Evolutionary conservation across 2,113 vertebrate species (phyloP).

Genomic region (Hemibagrus wyckioides): DNA sequence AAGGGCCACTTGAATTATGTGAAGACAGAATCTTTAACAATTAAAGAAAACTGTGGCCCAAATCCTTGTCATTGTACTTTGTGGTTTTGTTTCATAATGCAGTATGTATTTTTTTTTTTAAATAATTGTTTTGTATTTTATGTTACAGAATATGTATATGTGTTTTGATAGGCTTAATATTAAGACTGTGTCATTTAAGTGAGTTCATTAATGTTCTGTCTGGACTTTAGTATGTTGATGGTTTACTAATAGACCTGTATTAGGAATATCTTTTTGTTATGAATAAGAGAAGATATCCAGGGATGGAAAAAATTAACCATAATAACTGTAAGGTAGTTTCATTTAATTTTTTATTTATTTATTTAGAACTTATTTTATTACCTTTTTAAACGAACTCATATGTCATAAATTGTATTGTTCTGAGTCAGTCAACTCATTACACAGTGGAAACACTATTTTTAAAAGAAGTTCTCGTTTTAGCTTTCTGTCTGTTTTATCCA

Average conservation of each 20-base stretch:
- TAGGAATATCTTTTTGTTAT: not conserved
- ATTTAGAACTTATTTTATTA: not conserved
- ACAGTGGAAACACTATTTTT: not conserved
- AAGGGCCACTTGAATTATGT: constrained; percentile 88
- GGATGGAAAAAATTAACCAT: not conserved
- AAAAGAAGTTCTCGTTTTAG: not conserved
- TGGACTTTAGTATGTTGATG: not conserved
- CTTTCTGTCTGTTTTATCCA: not conserved
- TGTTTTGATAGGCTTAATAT: not conserved
- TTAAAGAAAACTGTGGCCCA: constrained; percentile 63
- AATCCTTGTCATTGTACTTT: not conserved
- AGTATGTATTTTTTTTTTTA: not conserved
- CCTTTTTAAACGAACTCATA: not conserved
- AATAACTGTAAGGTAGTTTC: not conserved
- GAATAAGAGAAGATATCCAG: not conserved
- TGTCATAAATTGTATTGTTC: not conserved
- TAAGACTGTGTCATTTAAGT: not conserved
- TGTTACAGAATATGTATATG: not conserved
- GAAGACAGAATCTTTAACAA: constrained; percentile 85
- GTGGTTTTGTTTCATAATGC: not conserved
- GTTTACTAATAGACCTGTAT: not conserved
- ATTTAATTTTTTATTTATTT: not conserved
- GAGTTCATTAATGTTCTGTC: not conserved
- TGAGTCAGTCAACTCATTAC: not conserved
- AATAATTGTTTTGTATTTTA: not conserved